A percentile compares a stretch with the other conserved stretches of the same genome.
These are phyloP conservation scores for Zenarchopterus dispar DNA, from an alignment of 2,797 vertebrate species.

Conservation along the genomic window DNA sequence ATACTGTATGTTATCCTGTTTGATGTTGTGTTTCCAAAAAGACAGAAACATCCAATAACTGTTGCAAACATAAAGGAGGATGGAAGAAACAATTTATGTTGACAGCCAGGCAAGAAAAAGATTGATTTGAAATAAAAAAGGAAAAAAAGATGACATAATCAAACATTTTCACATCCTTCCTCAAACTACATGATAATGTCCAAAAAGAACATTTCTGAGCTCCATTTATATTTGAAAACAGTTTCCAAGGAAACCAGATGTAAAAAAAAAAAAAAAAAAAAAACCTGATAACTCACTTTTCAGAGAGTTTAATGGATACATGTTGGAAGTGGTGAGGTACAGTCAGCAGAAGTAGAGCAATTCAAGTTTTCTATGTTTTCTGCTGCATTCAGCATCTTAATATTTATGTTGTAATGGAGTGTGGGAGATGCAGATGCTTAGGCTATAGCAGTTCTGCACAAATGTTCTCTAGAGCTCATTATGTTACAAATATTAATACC, in stretches of 20 bases:
- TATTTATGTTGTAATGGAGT: constrained; percentile 67
- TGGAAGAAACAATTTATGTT: constrained; percentile 43
- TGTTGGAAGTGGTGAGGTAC: constrained; percentile 39
- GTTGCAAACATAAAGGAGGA: not conserved
- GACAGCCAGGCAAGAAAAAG: constrained; percentile 22
- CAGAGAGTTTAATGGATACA: constrained; percentile 33
- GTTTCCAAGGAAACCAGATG: constrained; percentile 38
- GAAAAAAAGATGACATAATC: constrained; percentile 3
- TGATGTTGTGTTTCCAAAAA: constrained; percentile 18
- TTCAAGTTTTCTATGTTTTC: constrained; percentile 41
- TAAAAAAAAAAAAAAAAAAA: constrained; percentile 18
- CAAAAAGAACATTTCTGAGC: constrained; percentile 26
- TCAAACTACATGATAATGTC: constrained; percentile 6
- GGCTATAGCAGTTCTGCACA: constrained; percentile 50
- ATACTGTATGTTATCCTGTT: constrained; percentile 29
- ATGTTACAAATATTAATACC: constrained; percentile 59
- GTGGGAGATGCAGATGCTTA: constrained; percentile 50
- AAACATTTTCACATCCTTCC: constrained; percentile 4
- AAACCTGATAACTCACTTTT: constrained; percentile 18
- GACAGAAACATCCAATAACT: no score
- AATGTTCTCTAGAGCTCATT: constrained; percentile 62
- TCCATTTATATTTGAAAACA: constrained; percentile 31
- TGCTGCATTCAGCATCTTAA: constrained; percentile 38
- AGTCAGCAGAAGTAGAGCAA: constrained; percentile 18
- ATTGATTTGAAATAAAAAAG: constrained; percentile 7